Evolutionary conservation across 2,888 invertebrate species (phyloP).

Genomic region (Carcina quercana): DNA sequence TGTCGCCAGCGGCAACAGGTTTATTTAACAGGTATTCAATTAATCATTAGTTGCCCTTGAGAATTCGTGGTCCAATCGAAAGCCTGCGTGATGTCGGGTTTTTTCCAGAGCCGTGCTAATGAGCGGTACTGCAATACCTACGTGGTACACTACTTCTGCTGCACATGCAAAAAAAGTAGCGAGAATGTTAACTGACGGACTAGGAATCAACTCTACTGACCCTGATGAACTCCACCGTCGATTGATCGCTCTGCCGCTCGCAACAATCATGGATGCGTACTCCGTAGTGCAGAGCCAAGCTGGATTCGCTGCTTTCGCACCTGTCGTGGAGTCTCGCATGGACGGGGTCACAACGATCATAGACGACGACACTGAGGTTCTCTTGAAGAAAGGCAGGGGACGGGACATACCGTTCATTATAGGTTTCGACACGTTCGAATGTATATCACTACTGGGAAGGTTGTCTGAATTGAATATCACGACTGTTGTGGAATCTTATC

Average conservation of each 20-base stretch:
- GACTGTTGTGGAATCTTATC: conserved; percentile 9
- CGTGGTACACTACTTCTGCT: conserved; percentile 42
- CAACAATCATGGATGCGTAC: conserved; percentile 39
- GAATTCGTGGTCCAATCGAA: background rate
- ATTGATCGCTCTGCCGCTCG: conserved; percentile 35
- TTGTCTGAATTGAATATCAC: conserved; percentile 23
- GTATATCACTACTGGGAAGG: conserved; percentile 40
- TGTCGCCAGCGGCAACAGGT: conserved; percentile 41
- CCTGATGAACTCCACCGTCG: conserved; percentile 36
- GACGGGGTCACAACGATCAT: conserved; percentile 44
- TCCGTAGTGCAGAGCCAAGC: conserved; percentile 29
- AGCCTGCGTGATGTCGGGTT: background rate
- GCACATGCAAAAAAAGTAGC: conserved; percentile 31
- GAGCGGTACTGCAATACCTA: conserved; percentile 45
- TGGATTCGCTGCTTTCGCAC: conserved; percentile 43
- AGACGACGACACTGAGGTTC: conserved; percentile 43
- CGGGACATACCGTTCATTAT: conserved; percentile 43
- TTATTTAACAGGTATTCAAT: conserved; percentile 40
- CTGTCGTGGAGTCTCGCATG: conserved; percentile 42
- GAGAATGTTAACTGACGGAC: conserved; percentile 35
- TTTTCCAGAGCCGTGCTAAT: conserved; percentile 46
- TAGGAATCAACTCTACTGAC: conserved; percentile 54
- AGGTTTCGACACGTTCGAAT: conserved; percentile 49
- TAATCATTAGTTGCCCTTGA: background rate
- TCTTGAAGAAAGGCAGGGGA: conserved; percentile 40